Evolutionary conservation across 1,140 invertebrate genomes (phyloP).

Genomic region (Drosophila insularis): DNA sequence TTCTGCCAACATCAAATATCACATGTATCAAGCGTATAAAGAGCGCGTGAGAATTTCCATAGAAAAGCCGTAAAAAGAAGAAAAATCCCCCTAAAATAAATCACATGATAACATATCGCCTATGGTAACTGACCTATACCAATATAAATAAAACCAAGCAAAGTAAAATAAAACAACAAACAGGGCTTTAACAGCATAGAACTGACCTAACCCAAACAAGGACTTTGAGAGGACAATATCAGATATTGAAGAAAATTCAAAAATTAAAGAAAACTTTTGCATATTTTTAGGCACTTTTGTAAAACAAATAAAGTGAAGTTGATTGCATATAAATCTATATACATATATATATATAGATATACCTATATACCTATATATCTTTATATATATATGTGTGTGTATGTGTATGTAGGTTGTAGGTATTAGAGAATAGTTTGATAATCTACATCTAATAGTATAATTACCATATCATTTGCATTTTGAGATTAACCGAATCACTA

Average conservation of each 20-base stretch:
- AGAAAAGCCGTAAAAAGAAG: background rate
- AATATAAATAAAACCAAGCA: background rate
- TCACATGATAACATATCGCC: slow-evolving; percentile 16
- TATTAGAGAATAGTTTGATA: slow-evolving; percentile 14
- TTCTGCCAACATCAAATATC: slow-evolving; percentile 12
- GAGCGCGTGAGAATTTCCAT: slow-evolving; percentile 15
- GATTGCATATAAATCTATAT: background rate
- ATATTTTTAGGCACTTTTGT: slow-evolving; percentile 29
- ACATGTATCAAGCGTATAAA: background rate
- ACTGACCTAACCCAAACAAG: slow-evolving; percentile 52
- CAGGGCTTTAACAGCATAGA: slow-evolving; percentile 16
- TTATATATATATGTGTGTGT: background rate
- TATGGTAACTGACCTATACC: slow-evolving; percentile 53
- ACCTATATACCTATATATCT: too few relatives aligned
- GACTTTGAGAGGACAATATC: slow-evolving; percentile 37
- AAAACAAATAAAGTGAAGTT: background rate
- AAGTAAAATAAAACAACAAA: background rate
- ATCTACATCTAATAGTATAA: slow-evolving; percentile 27
- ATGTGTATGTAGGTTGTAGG: background rate
- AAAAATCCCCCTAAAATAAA: background rate
- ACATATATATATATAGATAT: background rate
- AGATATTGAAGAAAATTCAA: slow-evolving; percentile 12
- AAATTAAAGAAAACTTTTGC: slow-evolving; percentile 16
- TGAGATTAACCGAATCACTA: slow-evolving; percentile 7
- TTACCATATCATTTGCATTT: slow-evolving; percentile 54